phyloP scores from a whole-genome alignment of 2,113 vertebrate genomes.

The Eonycteris spelaea region DNA sequence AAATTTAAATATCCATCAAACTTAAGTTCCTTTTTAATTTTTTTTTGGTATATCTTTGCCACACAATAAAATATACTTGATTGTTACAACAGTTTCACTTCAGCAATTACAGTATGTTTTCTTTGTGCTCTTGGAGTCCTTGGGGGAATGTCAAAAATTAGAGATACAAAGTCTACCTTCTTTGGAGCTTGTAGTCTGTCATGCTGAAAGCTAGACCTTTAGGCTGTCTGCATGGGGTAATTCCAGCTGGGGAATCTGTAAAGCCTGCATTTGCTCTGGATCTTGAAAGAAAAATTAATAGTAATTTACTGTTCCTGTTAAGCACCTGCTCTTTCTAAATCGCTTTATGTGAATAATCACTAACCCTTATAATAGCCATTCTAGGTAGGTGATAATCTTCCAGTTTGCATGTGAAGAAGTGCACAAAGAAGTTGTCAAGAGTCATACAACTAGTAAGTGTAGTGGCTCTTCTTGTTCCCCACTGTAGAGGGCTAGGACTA shows the following conservation, averaged over 20 bases:
- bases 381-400: neutral
- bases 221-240: neutral
- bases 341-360: neutral
- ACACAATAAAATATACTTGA: neutral
- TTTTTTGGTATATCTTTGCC: neutral
- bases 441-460: neutral
- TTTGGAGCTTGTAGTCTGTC: neutral
- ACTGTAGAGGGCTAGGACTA: neutral
- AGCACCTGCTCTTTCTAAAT: neutral
- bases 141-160: neutral
- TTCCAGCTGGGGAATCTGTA: neutral
- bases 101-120: neutral
- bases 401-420: neutral
- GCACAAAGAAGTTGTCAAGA: neutral
- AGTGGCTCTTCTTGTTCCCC: neutral
- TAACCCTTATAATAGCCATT: neutral
- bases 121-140: neutral
- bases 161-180: neutral
- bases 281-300: constrained; percentile 27
- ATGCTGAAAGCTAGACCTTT: neutral
- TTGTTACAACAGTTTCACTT: neutral
- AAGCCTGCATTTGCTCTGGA: neutral
- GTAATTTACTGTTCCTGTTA: neutral
- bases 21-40: constrained; percentile 21
- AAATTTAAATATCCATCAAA: constrained; percentile 7